Conservation (phyloP, 2,888 invertebrate genomes). For the Temnothorax unifasciatus region DNA sequence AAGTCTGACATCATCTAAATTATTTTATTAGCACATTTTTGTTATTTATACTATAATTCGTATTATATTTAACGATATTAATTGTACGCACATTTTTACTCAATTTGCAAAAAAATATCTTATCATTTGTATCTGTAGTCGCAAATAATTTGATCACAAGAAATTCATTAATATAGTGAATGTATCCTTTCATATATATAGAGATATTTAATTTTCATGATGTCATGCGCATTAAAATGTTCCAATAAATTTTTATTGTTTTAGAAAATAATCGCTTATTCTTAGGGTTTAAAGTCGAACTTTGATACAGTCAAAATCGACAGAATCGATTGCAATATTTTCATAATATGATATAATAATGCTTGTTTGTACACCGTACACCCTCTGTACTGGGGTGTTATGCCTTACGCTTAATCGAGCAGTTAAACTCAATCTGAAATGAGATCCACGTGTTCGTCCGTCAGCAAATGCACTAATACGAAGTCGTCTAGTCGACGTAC, state of each 20-base stretch:
- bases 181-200: conserved; percentile 16
- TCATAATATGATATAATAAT: conserved; percentile 19
- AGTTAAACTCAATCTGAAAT: conserved; percentile 75
- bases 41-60: background rate
- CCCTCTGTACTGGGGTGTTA: conserved; percentile 60
- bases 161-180: conserved; percentile 26
- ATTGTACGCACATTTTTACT: background rate
- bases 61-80: background rate
- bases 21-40: conserved; percentile 18
- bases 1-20: conserved; percentile 27
- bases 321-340: conserved; percentile 7
- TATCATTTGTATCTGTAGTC: background rate
- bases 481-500: conserved; percentile 66
- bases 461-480: conserved; percentile 64
- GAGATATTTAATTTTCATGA: conserved; percentile 10
- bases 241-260: conserved; percentile 26
- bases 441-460: conserved; percentile 67
- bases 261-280: conserved; percentile 13
- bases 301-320: conserved; percentile 28
- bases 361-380: background rate
- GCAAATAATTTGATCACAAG: conserved; percentile 4
- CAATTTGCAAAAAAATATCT: background rate
- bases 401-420: conserved; percentile 69
- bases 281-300: conserved; percentile 12
- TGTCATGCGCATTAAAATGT: conserved; percentile 2